Conservation (phyloP, 1,140 invertebrate genomes). For the Drosophila saltans region DNA sequence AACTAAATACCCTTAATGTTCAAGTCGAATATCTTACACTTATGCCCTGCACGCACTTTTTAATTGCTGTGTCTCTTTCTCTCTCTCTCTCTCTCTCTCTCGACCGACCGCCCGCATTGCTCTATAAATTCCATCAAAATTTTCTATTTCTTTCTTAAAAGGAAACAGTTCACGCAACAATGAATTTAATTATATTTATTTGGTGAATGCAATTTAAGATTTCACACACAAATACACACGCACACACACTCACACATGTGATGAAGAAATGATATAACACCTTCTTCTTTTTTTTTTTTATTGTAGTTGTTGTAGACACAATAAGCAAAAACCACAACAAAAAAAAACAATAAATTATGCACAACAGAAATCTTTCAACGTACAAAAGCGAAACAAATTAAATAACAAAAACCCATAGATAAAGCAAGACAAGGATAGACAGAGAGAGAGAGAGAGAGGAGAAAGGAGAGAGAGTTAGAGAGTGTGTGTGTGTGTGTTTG, state of each 20-base stretch:
- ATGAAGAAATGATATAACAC: slow-evolving; percentile 57
- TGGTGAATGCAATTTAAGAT: slow-evolving; percentile 71
- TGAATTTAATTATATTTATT: slow-evolving; percentile 60
- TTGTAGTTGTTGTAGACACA: slow-evolving; percentile 27
- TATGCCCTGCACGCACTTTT: slow-evolving; percentile 64
- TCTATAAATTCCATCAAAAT: slow-evolving; percentile 49
- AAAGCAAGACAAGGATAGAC: slow-evolving; percentile 15
- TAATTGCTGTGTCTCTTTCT: slow-evolving; percentile 35
- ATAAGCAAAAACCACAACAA: slow-evolving; percentile 60
- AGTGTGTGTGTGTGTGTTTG: neutral
- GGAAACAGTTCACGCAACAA: slow-evolving; percentile 69
- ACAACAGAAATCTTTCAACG: slow-evolving; percentile 64
- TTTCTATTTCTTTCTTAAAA: slow-evolving; percentile 20
- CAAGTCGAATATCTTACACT: slow-evolving; percentile 12
- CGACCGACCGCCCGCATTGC: slow-evolving; percentile 69
- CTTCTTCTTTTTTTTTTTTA: slow-evolving; percentile 38
- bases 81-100: neutral
- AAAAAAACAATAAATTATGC: slow-evolving; percentile 72
- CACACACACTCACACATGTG: neutral
- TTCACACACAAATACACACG: slow-evolving; percentile 57
- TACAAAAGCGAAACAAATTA: slow-evolving; percentile 69
- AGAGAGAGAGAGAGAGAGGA: neutral
- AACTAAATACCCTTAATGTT: slow-evolving; percentile 27
- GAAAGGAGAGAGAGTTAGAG: neutral
- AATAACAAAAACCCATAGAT: slow-evolving; percentile 61